A percentile compares a stretch with the other conserved stretches of the same genome.
Conservation (phyloP, 2,797 vertebrate genomes). For the Mastacembelus armatus region DNA sequence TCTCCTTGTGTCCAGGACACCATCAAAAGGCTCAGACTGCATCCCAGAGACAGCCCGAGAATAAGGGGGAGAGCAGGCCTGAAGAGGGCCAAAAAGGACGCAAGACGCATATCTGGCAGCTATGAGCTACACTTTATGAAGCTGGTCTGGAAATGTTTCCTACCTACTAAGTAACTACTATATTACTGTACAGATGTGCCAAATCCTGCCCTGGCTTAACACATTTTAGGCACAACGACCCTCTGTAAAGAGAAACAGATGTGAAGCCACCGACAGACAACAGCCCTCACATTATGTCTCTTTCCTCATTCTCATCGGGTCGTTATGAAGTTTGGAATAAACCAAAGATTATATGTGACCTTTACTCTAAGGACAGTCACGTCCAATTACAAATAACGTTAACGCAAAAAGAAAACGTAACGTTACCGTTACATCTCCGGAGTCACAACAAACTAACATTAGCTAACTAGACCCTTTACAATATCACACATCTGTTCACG, state of each 20-base stretch:
- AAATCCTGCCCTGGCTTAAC: constrained; percentile 2
- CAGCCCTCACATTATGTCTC: constrained; percentile 6
- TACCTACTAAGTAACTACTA: too few relatives aligned
- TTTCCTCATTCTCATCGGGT: background rate
- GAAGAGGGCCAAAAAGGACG: constrained; percentile 88
- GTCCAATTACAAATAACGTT: too few relatives aligned
- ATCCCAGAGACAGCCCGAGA: constrained; percentile 94
- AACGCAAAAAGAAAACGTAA: too few relatives aligned
- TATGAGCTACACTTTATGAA: constrained; percentile 7
- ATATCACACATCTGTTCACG: background rate
- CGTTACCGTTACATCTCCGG: background rate
- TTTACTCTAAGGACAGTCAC: too few relatives aligned
- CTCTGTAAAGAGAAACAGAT: background rate
- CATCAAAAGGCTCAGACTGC: constrained; percentile 93
- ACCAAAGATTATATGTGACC: too few relatives aligned
- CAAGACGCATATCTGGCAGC: constrained; percentile 84
- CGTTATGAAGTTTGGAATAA: background rate
- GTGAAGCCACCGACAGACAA: background rate
- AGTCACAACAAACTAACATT: background rate
- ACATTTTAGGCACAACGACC: background rate
- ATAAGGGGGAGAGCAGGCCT: constrained; percentile 93
- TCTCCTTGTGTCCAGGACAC: constrained; percentile 93
- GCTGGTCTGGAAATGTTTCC: background rate
- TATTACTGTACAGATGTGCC: too few relatives aligned
- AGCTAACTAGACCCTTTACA: constrained; percentile 6